Evolutionary conservation across 2,113 vertebrate genomes (phyloP).

Genomic region (Cisticola juncidis): DNA sequence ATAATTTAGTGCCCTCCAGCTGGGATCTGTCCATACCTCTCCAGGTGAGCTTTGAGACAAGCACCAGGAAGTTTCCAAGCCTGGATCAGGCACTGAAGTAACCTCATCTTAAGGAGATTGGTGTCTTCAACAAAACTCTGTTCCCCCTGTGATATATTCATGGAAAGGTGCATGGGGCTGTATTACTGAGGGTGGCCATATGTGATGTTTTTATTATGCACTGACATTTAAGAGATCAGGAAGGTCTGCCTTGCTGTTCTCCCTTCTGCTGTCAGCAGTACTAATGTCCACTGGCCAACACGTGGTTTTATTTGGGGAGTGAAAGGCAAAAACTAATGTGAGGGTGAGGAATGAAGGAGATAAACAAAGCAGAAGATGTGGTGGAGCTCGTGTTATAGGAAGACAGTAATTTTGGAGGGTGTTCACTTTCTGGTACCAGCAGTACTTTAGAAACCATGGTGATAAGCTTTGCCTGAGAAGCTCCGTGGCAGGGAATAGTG

Average conservation of each 20-base stretch:
- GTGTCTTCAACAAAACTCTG: neutral
- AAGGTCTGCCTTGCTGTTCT: neutral
- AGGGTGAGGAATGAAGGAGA: neutral
- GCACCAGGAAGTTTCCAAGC: neutral
- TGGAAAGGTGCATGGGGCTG: neutral
- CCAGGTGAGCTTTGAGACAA: neutral
- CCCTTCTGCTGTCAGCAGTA: neutral
- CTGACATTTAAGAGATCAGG: neutral
- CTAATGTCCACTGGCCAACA: accelerated
- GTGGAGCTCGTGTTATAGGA: neutral
- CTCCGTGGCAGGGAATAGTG: neutral
- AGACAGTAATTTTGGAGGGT: neutral
- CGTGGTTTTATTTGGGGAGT: neutral
- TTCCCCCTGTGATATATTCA: neutral
- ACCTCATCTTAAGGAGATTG: neutral
- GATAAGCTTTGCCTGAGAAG: constrained; percentile 23
- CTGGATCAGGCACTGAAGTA: neutral
- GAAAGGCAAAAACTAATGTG: neutral
- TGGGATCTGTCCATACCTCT: neutral
- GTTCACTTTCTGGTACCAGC: constrained; percentile 1
- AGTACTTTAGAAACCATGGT: constrained; percentile 44
- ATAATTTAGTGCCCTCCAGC: neutral
- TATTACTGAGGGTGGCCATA: neutral
- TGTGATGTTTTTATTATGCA: neutral
- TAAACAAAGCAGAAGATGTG: neutral